Percentiles rank a stretch among this genome's conserved stretches.
These are phyloP conservation scores for Columba livia DNA, from an alignment of 2,113 vertebrate species.

Conservation along the genomic window DNA sequence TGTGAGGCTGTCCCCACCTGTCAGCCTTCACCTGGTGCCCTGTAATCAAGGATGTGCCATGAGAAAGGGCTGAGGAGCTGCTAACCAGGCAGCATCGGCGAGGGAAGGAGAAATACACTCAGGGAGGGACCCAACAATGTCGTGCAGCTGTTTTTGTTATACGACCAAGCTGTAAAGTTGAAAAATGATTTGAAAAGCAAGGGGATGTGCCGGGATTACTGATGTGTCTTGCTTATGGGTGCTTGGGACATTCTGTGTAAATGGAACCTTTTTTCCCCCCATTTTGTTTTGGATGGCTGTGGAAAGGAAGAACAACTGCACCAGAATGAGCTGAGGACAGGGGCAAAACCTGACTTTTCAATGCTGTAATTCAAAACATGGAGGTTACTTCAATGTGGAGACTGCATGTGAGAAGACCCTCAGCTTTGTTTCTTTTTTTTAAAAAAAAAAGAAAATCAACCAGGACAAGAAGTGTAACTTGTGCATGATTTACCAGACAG, in stretches of 20 bases:
- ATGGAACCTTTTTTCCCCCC: neutral
- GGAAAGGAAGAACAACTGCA: slow-evolving; percentile 59
- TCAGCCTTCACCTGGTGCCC: neutral
- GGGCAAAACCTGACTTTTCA: slow-evolving; percentile 40
- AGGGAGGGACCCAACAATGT: neutral
- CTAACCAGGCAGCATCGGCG: neutral
- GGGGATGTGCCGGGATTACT: neutral
- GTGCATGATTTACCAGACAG: neutral
- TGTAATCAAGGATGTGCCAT: accelerated
- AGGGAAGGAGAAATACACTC: neutral
- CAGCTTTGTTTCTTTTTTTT: neutral
- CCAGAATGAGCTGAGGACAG: slow-evolving; percentile 58
- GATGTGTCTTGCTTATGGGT: neutral
- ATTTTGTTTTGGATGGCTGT: slow-evolving; percentile 24
- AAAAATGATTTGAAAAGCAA: slow-evolving; percentile 43
- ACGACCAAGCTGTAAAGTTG: neutral
- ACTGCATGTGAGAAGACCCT: neutral
- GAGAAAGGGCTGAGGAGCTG: neutral
- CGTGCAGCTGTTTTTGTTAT: slow-evolving; percentile 59
- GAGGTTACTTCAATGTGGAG: slow-evolving; percentile 17
- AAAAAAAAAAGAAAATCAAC: neutral
- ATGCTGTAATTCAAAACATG: slow-evolving; percentile 4
- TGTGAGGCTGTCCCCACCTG: neutral
- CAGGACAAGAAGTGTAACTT: neutral
- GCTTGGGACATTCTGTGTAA: slow-evolving; percentile 52